Conservation (phyloP, 1,140 invertebrate genomes). For the Leptinotarsa defecta region DNA sequence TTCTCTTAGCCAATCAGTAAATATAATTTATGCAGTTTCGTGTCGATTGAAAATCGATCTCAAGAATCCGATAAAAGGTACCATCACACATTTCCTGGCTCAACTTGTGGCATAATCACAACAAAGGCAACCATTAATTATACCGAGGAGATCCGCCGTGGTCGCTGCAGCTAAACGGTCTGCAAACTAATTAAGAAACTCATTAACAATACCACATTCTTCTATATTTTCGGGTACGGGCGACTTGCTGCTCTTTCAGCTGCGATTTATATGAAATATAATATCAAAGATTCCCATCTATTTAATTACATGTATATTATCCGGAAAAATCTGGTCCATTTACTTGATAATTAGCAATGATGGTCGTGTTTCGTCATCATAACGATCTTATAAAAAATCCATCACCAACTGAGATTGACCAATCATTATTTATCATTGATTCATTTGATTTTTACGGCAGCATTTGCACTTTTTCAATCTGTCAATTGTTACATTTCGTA, state of each 20-base stretch:
- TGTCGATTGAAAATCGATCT: no score
- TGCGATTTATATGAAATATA: background rate
- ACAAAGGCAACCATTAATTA: conserved; percentile 28
- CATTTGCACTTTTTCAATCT: no score
- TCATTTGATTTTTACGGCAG: no score
- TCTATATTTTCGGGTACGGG: background rate
- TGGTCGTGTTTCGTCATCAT: background rate
- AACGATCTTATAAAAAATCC: no score
- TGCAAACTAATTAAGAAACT: conserved; percentile 26
- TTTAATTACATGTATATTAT: conserved; percentile 4
- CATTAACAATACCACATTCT: conserved; percentile 19
- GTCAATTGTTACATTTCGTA: no score
- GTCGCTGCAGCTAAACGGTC: conserved; percentile 17
- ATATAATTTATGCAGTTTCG: no score
- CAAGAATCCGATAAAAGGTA: no score
- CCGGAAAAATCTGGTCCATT: background rate
- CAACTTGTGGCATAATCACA: conserved; percentile 19
- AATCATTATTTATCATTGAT: no score
- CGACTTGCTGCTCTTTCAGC: background rate
- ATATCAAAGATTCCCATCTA: conserved; percentile 8
- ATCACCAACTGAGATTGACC: no score
- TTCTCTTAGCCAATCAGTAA: no score
- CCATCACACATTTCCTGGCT: no score
- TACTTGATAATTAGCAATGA: background rate
- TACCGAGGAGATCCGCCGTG: background rate